These are phyloP conservation scores for Drosophila parvula DNA, from an alignment of 1,140 invertebrate genomes.

Conservation along the genomic window DNA sequence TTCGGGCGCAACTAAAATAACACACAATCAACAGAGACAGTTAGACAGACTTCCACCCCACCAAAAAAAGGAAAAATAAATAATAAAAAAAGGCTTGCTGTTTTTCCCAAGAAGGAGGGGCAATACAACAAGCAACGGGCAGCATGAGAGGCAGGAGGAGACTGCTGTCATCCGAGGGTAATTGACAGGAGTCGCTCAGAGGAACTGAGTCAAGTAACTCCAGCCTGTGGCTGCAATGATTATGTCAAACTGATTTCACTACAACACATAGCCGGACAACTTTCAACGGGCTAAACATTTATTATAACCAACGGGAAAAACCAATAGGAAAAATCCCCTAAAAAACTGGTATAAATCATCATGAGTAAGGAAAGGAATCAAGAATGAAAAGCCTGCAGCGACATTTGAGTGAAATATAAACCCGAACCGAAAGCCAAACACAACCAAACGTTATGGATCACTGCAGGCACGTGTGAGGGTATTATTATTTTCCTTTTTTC, in stretches of 20 bases:
- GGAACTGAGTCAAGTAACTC: slow-evolving; percentile 9
- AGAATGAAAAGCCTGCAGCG: slow-evolving; percentile 29
- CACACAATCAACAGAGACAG: slow-evolving; percentile 45
- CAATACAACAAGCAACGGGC: neutral
- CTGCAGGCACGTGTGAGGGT: slow-evolving; percentile 51
- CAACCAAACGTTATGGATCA: slow-evolving; percentile 33
- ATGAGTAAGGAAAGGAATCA: slow-evolving; percentile 6
- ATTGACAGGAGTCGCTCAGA: slow-evolving; percentile 47
- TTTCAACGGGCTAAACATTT: slow-evolving; percentile 1
- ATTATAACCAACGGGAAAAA: slow-evolving; percentile 11
- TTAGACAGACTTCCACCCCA: slow-evolving; percentile 23
- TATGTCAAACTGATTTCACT: slow-evolving; percentile 48
- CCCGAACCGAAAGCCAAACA: slow-evolving; percentile 12
- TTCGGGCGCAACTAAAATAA: slow-evolving; percentile 41
- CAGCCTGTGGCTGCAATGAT: slow-evolving; percentile 52
- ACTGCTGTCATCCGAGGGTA: slow-evolving; percentile 35
- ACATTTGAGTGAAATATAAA: slow-evolving; percentile 34
- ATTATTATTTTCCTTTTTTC: slow-evolving; percentile 33
- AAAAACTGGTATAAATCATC: slow-evolving; percentile 23
- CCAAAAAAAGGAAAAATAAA: slow-evolving; percentile 22
- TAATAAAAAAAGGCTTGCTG: slow-evolving; percentile 8
- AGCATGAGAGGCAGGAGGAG: slow-evolving; percentile 4
- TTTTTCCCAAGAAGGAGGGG: slow-evolving; percentile 1
- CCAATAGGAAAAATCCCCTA: neutral
- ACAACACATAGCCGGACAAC: slow-evolving; percentile 3